A percentile compares a stretch with the other conserved stretches of the same genome.
Evolutionary conservation across 2,888 invertebrate genomes (phyloP).

Genomic region (Yponomeuta evonymella): DNA sequence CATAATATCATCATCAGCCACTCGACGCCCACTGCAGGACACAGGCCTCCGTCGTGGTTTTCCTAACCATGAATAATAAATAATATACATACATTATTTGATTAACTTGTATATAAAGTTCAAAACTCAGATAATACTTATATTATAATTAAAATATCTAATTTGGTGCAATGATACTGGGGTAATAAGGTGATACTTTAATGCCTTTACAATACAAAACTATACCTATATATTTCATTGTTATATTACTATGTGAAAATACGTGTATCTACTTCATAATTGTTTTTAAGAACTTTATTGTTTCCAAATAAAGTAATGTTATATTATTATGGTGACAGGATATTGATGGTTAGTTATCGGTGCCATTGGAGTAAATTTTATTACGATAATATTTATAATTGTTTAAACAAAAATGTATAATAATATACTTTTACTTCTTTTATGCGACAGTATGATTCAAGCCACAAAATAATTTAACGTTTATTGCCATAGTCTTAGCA

Average conservation of each 20-base stretch:
- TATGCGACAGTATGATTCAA: too few relatives aligned
- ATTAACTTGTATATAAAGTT: too few relatives aligned
- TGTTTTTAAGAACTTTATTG: not conserved
- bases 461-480: not conserved
- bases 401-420: too few relatives aligned
- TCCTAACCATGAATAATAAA: too few relatives aligned
- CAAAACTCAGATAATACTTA: too few relatives aligned
- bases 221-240: not conserved
- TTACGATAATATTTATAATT: not conserved
- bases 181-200: not conserved
- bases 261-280: not conserved
- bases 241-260: not conserved
- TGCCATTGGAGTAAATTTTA: not conserved
- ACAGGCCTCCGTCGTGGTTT: too few relatives aligned
- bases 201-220: not conserved
- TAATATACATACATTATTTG: too few relatives aligned
- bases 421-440: too few relatives aligned
- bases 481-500: not conserved
- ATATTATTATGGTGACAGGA: not conserved
- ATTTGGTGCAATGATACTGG: conserved; percentile 1
- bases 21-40: too few relatives aligned
- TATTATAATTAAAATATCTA: not conserved
- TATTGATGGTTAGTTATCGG: not conserved
- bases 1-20: too few relatives aligned
- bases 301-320: not conserved